Conservation (phyloP, 2,113 vertebrate genomes). For the Microtus oregoni region DNA sequence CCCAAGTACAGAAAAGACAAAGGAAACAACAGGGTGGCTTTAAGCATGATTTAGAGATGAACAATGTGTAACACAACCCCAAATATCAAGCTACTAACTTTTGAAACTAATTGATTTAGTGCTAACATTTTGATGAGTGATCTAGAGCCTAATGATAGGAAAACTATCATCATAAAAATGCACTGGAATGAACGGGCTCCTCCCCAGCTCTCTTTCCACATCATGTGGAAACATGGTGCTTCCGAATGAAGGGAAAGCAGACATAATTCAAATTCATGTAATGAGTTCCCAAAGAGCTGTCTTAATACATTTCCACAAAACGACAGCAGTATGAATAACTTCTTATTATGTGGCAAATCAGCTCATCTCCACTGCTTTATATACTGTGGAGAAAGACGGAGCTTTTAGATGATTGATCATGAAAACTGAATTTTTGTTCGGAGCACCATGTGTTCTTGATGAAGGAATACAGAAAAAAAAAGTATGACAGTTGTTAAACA, state of each 20-base stretch:
- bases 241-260: constrained; percentile 16
- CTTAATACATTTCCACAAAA: constrained; percentile 6
- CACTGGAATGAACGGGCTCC: not conserved
- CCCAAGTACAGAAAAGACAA: not conserved
- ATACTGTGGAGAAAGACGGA: not conserved
- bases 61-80: not conserved
- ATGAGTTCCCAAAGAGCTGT: not conserved
- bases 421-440: constrained; percentile 30
- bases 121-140: constrained; percentile 7
- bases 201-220: not conserved
- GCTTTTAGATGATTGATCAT: not conserved
- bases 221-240: not conserved
- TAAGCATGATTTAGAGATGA: not conserved
- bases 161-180: not conserved
- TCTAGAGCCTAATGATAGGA: not conserved
- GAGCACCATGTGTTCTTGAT: not conserved
- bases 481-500: not conserved
- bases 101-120: not conserved
- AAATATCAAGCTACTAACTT: not conserved
- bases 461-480: not conserved
- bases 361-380: not conserved
- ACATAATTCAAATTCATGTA: not conserved
- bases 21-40: not conserved
- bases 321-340: not conserved
- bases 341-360: not conserved